Evolutionary conservation across 2,113 vertebrate genomes (phyloP).

Genomic region (Tragelaphus imberbis): DNA sequence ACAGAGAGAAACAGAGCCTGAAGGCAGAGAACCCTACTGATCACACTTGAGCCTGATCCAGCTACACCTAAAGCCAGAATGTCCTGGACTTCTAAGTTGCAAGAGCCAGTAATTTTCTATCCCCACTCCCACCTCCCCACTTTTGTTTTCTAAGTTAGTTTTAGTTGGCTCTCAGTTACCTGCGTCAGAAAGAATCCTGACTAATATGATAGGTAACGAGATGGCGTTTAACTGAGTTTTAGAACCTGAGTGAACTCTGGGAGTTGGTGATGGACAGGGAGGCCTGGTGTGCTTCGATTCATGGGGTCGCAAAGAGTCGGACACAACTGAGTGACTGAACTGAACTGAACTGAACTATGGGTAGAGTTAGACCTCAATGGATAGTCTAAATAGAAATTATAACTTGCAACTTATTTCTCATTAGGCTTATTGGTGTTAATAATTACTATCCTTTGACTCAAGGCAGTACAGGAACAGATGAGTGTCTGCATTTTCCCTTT

Average conservation of each 20-base stretch:
- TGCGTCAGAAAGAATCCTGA: neutral
- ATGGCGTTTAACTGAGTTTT: neutral
- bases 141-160: neutral
- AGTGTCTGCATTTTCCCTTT: constrained; percentile 45
- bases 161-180: neutral
- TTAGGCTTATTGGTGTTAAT: neutral
- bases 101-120: neutral
- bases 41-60: neutral
- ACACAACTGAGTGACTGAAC: too few species aligned
- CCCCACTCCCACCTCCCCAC: neutral
- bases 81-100: neutral
- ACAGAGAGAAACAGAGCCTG: neutral
- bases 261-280: too few species aligned
- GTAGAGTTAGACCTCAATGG: neutral
- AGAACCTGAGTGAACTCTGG: neutral
- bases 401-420: neutral
- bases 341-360: neutral
- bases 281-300: too few species aligned
- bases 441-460: constrained; percentile 31
- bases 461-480: constrained; percentile 10
- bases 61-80: neutral
- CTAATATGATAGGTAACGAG: neutral
- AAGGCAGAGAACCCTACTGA: neutral
- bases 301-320: too few species aligned
- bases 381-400: constrained; percentile 17